Evolutionary conservation across 1,140 invertebrate species (phyloP).

Genomic region (Megathymus violae): DNA sequence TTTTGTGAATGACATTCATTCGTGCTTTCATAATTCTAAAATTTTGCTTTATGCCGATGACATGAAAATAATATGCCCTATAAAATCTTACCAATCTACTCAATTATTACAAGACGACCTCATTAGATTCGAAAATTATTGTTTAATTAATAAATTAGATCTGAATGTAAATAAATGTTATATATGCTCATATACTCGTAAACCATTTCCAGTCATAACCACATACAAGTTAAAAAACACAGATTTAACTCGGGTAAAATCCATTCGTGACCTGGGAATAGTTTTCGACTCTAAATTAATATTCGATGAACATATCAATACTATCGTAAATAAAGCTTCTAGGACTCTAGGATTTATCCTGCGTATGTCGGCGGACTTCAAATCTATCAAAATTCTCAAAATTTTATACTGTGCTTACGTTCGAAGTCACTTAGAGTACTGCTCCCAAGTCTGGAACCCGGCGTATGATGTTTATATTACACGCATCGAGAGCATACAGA

Average conservation of each 20-base stretch:
- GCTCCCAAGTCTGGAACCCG: conserved; percentile 15
- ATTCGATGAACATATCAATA: conserved; percentile 2
- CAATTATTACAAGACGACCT: too few species aligned
- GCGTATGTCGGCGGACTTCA: background rate
- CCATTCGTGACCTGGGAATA: background rate
- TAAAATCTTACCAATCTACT: too few species aligned
- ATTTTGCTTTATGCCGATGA: too few species aligned
- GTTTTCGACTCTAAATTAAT: background rate
- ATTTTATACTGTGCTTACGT: conserved; percentile 23
- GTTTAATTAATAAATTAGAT: background rate
- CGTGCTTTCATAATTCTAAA: too few species aligned
- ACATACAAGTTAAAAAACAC: background rate
- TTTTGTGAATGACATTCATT: too few species aligned
- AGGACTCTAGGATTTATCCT: conserved; percentile 1
- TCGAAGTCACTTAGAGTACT: conserved; percentile 10
- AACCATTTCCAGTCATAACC: background rate
- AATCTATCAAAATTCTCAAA: conserved; percentile 4
- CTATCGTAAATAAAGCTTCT: background rate
- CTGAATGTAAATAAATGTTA: background rate
- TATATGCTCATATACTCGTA: background rate
- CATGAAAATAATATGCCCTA: too few species aligned
- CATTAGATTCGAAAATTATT: too few species aligned
- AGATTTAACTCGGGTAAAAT: background rate
- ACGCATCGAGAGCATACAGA: conserved; percentile 14
- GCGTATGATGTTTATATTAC: conserved; percentile 3